A percentile compares a stretch with the other conserved stretches of the same genome.
phyloP scores from a whole-genome alignment of 2,888 invertebrate genomes.

The Xestia sexstrigata region DNA sequence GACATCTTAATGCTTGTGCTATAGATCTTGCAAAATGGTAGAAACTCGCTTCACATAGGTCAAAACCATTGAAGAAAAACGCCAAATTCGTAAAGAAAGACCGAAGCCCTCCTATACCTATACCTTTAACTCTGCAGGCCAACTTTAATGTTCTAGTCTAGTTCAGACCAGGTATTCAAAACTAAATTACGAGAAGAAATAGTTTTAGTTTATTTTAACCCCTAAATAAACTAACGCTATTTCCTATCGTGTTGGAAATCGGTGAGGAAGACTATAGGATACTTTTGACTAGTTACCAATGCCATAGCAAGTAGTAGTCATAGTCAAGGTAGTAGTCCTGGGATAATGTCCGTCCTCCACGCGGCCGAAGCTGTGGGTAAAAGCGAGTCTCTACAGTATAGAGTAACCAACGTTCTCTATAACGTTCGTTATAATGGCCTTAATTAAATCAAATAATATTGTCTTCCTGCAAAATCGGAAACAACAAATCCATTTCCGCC shows the following conservation, averaged over 20 bases:
- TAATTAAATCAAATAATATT: not conserved
- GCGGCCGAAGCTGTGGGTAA: not conserved
- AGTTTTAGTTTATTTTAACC: not conserved
- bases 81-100: too few species aligned
- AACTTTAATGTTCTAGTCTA: not conserved
- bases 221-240: too few species aligned
- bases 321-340: too few species aligned
- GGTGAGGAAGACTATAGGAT: not conserved
- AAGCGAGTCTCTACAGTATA: not conserved
- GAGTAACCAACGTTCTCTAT: not conserved
- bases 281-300: not conserved
- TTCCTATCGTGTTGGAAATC: too few species aligned
- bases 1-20: not conserved
- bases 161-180: not conserved
- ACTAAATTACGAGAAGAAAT: not conserved
- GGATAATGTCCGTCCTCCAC: not conserved
- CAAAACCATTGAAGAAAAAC: too few species aligned
- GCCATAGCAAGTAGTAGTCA: too few species aligned
- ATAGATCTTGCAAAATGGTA: not conserved
- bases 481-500: not conserved
- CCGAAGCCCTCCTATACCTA: too few species aligned
- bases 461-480: not conserved
- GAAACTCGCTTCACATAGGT: not conserved
- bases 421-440: too few species aligned
- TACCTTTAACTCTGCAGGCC: too few species aligned